Conservation (phyloP, 2,797 vertebrate species). For the Acanthornis magna region DNA sequence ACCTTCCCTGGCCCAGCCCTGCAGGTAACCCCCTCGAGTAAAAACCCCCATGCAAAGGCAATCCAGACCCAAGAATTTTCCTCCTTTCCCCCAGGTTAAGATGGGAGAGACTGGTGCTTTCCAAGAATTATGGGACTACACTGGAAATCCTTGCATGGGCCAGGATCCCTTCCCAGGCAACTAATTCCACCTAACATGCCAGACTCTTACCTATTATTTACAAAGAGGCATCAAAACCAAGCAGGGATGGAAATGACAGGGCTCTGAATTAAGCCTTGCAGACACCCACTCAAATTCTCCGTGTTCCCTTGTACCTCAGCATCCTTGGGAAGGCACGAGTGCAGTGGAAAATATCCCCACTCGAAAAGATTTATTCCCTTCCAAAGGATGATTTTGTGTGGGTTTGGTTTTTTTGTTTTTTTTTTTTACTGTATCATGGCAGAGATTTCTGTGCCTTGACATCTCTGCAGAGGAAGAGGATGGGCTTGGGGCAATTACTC, state of each 20-base stretch:
- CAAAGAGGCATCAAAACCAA: not conserved
- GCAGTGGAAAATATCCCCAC: accelerated
- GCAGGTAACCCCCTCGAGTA: not conserved
- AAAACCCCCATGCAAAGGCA: accelerated
- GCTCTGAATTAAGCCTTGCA: not conserved
- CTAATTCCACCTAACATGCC: not conserved
- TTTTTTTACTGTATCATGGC: not conserved
- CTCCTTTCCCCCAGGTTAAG: not conserved
- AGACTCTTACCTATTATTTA: not conserved
- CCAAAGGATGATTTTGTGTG: not conserved
- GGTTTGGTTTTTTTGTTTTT: not conserved
- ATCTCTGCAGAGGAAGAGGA: not conserved
- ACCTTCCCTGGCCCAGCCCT: not conserved
- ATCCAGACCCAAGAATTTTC: not conserved
- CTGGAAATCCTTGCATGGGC: not conserved
- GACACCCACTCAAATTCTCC: not conserved
- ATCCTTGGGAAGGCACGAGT: not conserved
- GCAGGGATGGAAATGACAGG: not conserved
- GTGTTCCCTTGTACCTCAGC: slow-evolving; percentile 30
- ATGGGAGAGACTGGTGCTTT: not conserved
- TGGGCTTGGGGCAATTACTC: not conserved
- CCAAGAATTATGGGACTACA: not conserved
- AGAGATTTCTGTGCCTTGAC: not conserved
- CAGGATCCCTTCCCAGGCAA: not conserved
- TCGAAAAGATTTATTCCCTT: not conserved